A percentile compares a stretch with the other conserved stretches of the same genome.
Evolutionary conservation across 2,113 vertebrate species (phyloP).

Genomic region (Herpetotheres cachinnans): DNA sequence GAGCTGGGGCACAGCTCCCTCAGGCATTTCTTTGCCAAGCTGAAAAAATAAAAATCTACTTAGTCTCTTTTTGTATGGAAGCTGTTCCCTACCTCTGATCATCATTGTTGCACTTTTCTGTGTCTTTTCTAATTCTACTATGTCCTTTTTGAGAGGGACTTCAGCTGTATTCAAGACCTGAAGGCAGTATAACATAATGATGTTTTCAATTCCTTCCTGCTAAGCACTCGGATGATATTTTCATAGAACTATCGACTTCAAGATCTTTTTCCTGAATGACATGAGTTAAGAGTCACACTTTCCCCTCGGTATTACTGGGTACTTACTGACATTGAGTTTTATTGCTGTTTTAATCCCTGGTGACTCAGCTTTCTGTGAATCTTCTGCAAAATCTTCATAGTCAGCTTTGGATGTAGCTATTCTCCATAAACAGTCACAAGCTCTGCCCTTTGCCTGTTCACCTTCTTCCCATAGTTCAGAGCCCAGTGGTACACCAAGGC

Average conservation of each 20-base stretch:
- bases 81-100: neutral
- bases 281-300: neutral
- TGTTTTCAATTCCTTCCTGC: neutral
- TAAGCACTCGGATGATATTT: neutral
- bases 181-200: neutral
- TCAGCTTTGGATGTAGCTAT: neutral
- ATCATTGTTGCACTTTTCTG: slow-evolving; percentile 25
- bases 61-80: neutral
- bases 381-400: neutral
- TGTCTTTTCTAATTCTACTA: slow-evolving; percentile 1
- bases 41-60: slow-evolving; percentile 24
- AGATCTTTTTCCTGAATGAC: neutral
- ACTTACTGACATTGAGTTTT: neutral
- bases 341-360: neutral
- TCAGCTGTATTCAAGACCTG: neutral
- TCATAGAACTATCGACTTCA: neutral
- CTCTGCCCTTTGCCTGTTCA: neutral
- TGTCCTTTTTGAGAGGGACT: neutral
- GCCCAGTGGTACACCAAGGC: neutral
- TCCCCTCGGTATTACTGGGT: neutral
- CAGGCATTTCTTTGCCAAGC: neutral
- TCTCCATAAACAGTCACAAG: neutral
- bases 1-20: slow-evolving; percentile 5
- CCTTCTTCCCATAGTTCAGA: neutral
- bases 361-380: neutral